Conservation (phyloP, 1,140 invertebrate genomes). For the Luehdorfia chinensis region DNA sequence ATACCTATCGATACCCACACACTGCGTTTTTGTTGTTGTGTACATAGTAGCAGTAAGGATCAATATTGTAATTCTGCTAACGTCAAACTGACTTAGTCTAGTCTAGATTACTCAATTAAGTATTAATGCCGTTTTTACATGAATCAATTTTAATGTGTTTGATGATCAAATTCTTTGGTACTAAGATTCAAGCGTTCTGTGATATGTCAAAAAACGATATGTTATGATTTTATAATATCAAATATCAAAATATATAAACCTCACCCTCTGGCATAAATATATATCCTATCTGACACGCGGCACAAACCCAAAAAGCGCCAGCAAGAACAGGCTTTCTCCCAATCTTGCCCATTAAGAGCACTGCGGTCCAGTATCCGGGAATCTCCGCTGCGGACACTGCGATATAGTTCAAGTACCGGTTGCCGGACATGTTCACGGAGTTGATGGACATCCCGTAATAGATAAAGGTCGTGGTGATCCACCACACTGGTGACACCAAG, state of each 20-base stretch:
- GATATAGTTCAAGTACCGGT: slow-evolving; percentile 83
- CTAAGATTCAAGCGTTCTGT: no score
- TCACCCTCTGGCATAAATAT: slow-evolving; percentile 80
- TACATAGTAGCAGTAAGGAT: no score
- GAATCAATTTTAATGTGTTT: no score
- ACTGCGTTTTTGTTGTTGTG: no score
- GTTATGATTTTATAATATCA: no score
- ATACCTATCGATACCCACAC: no score
- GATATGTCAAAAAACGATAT: no score
- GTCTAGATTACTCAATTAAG: no score
- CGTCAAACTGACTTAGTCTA: no score
- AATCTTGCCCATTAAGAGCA: slow-evolving; percentile 38
- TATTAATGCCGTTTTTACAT: no score
- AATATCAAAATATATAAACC: slow-evolving; percentile 13
- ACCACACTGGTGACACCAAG: slow-evolving; percentile 82
- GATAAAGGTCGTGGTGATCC: slow-evolving; percentile 82
- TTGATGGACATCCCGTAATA: slow-evolving; percentile 84
- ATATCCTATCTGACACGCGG: slow-evolving; percentile 82
- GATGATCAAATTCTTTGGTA: no score
- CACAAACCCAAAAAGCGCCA: slow-evolving; percentile 84
- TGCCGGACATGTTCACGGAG: slow-evolving; percentile 80
- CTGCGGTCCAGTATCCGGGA: slow-evolving; percentile 81
- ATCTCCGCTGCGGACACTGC: slow-evolving; percentile 82
- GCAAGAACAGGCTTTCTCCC: slow-evolving; percentile 79
- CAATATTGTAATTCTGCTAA: no score